A percentile compares a stretch with the other conserved stretches of the same genome.
These are phyloP conservation scores for Dryas iulia DNA, from an alignment of 1,140 invertebrate species.

Conservation along the genomic window DNA sequence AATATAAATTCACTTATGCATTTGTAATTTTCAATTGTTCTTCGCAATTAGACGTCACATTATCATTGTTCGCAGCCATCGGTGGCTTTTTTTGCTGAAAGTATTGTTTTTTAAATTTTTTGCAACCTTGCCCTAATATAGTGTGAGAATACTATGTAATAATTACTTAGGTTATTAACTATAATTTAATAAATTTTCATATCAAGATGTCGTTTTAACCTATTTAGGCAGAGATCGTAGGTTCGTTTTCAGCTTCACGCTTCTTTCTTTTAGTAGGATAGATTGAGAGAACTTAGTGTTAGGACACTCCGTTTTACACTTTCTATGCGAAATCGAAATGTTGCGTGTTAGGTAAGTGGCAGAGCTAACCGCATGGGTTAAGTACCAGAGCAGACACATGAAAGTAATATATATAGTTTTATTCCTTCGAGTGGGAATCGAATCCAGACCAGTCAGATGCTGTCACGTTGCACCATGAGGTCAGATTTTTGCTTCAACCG, in stretches of 20 bases:
- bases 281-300: too few relatives aligned
- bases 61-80: slow-evolving; percentile 36
- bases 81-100: slow-evolving; percentile 26
- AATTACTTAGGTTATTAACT: slow-evolving; percentile 17
- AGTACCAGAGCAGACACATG: too few relatives aligned
- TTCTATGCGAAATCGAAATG: too few relatives aligned
- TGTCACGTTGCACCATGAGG: too few relatives aligned
- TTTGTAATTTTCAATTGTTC: slow-evolving; percentile 12
- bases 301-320: too few relatives aligned
- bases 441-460: too few relatives aligned
- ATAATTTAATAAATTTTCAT: slow-evolving; percentile 1
- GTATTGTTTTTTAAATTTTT: slow-evolving; percentile 42
- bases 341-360: too few relatives aligned
- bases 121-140: slow-evolving; percentile 37
- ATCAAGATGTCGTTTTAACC: background rate
- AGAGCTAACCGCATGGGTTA: too few relatives aligned
- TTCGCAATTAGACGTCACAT: slow-evolving; percentile 19
- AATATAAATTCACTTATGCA: background rate
- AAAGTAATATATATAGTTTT: too few relatives aligned
- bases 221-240: background rate
- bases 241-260: background rate
- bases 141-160: slow-evolving; percentile 31
- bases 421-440: too few relatives aligned
- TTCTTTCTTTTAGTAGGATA: too few relatives aligned
- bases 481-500: too few relatives aligned